A percentile compares a stretch with the other conserved stretches of the same genome.
These are phyloP conservation scores for Gastrophysa polygoni DNA, from an alignment of 2,888 invertebrate genomes.

Conservation along the genomic window DNA sequence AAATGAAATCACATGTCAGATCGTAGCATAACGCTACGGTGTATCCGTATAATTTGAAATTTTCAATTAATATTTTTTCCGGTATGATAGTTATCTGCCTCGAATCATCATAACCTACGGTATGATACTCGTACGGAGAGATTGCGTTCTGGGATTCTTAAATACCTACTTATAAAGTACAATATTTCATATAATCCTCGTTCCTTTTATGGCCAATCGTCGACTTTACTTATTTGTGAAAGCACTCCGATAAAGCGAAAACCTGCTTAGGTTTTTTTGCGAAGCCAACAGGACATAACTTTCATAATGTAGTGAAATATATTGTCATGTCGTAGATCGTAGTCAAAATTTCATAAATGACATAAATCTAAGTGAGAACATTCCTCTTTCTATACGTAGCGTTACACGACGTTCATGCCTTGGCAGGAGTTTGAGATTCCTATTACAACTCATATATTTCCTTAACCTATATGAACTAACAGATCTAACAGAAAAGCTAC, in stretches of 20 bases:
- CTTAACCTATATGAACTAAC: no score
- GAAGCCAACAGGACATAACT: neutral
- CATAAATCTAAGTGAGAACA: no score
- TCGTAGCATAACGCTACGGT: neutral
- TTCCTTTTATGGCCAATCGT: neutral
- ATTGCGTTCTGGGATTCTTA: neutral
- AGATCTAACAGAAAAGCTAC: no score
- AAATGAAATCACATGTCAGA: neutral
- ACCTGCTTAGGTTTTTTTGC: neutral
- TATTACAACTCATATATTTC: no score
- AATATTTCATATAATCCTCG: neutral
- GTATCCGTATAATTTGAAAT: neutral
- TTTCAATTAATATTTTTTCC: neutral
- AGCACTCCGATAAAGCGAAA: neutral
- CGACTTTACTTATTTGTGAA: neutral
- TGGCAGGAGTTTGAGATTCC: no score
- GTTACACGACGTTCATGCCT: no score
- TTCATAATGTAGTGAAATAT: no score
- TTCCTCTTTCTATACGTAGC: no score
- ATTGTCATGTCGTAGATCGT: no score
- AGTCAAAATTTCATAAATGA: no score
- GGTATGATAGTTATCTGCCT: neutral
- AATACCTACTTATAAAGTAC: neutral
- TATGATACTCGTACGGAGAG: neutral
- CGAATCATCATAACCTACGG: neutral